Evolutionary conservation across 2,113 vertebrate species (phyloP).

Genomic region (Holacanthus passer): DNA sequence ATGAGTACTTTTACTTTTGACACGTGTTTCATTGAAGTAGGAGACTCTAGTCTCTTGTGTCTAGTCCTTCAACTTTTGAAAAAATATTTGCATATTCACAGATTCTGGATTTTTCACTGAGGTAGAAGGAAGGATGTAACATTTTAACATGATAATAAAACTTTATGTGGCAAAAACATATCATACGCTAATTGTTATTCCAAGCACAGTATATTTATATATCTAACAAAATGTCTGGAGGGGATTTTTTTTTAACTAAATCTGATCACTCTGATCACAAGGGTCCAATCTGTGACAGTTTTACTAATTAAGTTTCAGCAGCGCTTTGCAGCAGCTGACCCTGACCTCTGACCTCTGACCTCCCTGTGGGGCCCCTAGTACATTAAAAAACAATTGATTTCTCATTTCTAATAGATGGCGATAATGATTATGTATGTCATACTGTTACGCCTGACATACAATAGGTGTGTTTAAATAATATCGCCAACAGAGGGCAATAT

Average conservation of each 20-base stretch:
- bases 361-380: background rate
- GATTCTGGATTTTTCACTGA: background rate
- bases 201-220: background rate
- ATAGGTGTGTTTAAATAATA: slow-evolving; percentile 28
- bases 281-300: background rate
- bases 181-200: background rate
- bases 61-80: background rate
- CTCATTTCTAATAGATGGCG: background rate
- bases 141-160: background rate
- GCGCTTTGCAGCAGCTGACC: background rate
- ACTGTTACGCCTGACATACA: background rate
- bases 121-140: background rate
- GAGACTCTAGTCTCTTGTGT: background rate
- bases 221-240: background rate
- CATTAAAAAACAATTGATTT: background rate
- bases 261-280: background rate
- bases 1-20: background rate
- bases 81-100: background rate
- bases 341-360: background rate
- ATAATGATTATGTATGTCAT: background rate
- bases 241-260: background rate
- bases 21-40: background rate
- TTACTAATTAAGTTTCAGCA: background rate
- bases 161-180: background rate
- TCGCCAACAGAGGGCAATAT: slow-evolving; percentile 66